These are phyloP conservation scores for Seira ritae DNA, from an alignment of 2,888 invertebrate species.

Conservation along the genomic window DNA sequence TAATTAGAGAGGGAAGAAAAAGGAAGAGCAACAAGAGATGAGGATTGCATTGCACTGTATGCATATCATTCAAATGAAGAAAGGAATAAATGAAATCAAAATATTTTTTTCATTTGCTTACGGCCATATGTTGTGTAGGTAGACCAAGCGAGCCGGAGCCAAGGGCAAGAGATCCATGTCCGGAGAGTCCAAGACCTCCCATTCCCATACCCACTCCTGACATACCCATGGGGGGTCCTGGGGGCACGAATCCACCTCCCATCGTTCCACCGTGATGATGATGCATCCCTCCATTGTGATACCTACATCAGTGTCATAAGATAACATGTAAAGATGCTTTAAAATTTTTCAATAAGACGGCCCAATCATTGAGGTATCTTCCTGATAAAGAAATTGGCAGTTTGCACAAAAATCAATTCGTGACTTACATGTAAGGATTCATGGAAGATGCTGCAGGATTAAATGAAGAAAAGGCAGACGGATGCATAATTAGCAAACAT, in stretches of 20 bases:
- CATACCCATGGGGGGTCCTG: constrained; percentile 78
- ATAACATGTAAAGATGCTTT: no score
- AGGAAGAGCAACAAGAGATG: constrained; percentile 10
- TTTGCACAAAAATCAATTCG: no score
- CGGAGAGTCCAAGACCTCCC: constrained; percentile 72
- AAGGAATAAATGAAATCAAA: background rate
- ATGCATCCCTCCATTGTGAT: constrained; percentile 75
- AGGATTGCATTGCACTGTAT: background rate
- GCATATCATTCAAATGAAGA: no score
- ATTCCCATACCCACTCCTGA: constrained; percentile 73
- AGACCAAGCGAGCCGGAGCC: constrained; percentile 81
- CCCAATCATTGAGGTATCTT: background rate
- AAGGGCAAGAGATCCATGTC: constrained; percentile 78
- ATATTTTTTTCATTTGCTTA: no score
- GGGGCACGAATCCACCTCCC: constrained; percentile 74
- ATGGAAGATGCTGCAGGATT: constrained; percentile 75
- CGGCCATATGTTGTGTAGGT: constrained; percentile 72
- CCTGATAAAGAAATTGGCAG: background rate
- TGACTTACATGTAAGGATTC: constrained; percentile 77
- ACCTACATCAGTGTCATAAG: constrained; percentile 56
- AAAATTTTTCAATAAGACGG: no score
- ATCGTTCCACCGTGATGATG: constrained; percentile 73
- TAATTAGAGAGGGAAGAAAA: constrained; percentile 33
- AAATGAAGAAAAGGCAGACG: constrained; percentile 78
- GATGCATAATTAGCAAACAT: no score